These are phyloP conservation scores for Melanostigma gelatinosum DNA, from an alignment of 2,113 vertebrate species.

Conservation along the genomic window DNA sequence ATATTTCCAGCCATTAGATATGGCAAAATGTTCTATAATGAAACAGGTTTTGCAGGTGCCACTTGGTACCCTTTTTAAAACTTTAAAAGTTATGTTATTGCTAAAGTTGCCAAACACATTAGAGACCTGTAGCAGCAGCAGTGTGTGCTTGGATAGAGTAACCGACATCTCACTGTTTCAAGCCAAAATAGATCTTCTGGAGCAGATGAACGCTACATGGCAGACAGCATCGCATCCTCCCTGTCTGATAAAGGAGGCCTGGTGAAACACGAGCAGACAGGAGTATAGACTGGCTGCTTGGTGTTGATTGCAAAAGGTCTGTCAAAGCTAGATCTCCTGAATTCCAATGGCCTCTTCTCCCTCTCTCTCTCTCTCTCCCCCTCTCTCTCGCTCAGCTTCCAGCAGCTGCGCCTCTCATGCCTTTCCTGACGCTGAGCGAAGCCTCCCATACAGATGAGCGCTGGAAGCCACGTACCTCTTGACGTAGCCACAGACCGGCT, in stretches of 20 bases:
- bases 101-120: slow-evolving; percentile 11
- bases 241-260: slow-evolving; percentile 45
- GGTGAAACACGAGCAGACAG: slow-evolving; percentile 52
- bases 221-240: slow-evolving; percentile 40
- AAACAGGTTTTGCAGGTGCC: slow-evolving; percentile 5
- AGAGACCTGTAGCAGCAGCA: slow-evolving; percentile 3
- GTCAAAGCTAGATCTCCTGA: slow-evolving; percentile 64
- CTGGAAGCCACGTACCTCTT: slow-evolving; percentile 83
- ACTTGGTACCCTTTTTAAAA: slow-evolving; percentile 15
- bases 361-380: background rate
- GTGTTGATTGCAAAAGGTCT: slow-evolving; percentile 65
- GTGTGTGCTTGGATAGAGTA: slow-evolving; percentile 1
- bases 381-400: slow-evolving; percentile 55
- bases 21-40: slow-evolving; percentile 4
- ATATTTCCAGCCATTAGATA: background rate
- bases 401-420: slow-evolving; percentile 79
- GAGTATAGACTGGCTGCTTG: slow-evolving; percentile 30
- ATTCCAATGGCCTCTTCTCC: slow-evolving; percentile 58
- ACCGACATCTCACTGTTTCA: slow-evolving; percentile 20
- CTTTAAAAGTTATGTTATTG: slow-evolving; percentile 16
- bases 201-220: slow-evolving; percentile 52
- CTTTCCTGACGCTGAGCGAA: slow-evolving; percentile 76
- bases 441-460: slow-evolving; percentile 84
- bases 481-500: slow-evolving; percentile 83
- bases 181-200: slow-evolving; percentile 10